These are phyloP conservation scores for Gastracanthus pulcherrimus DNA, from an alignment of 2,888 invertebrate genomes.

Conservation along the genomic window DNA sequence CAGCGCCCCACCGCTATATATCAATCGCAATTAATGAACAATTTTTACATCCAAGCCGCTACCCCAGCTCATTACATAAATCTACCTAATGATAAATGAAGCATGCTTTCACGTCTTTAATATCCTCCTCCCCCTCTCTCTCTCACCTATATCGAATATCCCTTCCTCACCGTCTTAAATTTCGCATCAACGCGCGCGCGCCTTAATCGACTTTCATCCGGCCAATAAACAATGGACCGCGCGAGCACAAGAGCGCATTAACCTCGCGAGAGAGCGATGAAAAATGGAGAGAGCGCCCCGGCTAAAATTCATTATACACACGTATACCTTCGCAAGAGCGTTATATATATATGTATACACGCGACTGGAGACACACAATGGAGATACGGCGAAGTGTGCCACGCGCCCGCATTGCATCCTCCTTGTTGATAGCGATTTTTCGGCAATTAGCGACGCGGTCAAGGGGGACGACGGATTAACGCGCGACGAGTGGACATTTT, in stretches of 20 bases:
- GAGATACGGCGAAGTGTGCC: slow-evolving; percentile 21
- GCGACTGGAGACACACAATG: background rate
- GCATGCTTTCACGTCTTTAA: slow-evolving; percentile 44
- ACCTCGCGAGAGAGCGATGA: background rate
- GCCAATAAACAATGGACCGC: slow-evolving; percentile 39
- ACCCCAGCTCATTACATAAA: slow-evolving; percentile 38
- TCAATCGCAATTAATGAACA: slow-evolving; percentile 35
- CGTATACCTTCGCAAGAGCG: no score
- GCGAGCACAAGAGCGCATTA: no score
- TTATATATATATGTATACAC: background rate
- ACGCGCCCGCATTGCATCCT: background rate
- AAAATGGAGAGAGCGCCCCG: slow-evolving; percentile 5
- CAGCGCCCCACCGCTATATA: background rate
- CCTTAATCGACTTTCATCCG: slow-evolving; percentile 46
- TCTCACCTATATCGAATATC: background rate
- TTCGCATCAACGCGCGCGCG: slow-evolving; percentile 23
- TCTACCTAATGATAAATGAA: slow-evolving; percentile 50
- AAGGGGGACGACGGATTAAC: slow-evolving; percentile 20
- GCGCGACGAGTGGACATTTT: background rate
- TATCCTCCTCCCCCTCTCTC: background rate
- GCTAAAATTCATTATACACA: no score
- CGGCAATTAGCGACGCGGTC: slow-evolving; percentile 15
- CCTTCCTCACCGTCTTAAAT: slow-evolving; percentile 7
- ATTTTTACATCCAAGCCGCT: background rate
- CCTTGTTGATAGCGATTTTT: slow-evolving; percentile 6